Base-by-base conservation (phyloP, 2,888 invertebrate species). In the Diogma glabrata region DNA sequence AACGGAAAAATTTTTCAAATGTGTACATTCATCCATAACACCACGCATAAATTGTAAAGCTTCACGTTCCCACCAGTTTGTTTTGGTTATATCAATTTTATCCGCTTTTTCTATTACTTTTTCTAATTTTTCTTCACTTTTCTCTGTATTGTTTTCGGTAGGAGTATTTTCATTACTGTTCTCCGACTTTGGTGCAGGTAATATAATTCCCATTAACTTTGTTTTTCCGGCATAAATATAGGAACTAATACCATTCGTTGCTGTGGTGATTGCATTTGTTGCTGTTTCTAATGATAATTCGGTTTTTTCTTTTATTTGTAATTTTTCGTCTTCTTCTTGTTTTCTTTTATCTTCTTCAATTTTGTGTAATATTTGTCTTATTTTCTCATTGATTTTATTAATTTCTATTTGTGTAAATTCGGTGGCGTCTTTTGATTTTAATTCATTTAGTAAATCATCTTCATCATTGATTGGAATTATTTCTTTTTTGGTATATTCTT, bases 1-100 rank as follows among this genome's bases (percentile, higher is more conserved):
- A 14, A 82, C 74, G 3, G 91, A 85, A 64, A 94, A 99, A 70
- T 96, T 94, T 57, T 83, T 88, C 36, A 99, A 73, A 72, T 96
- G 95, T 1, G 97, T 99, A 66, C 94, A 97, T 68, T 97, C 95
- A 64, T 99, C 97, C 97, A 99, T 97, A 58, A 97, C 83, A 0
- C 95, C 94, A 47, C 89, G 75, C 96, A 97, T 96, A 64, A 97
- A 95, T 71, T 89, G 87, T 51, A 90, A 60, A 0, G 90, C 87
- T 68, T 91, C 88, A 59, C 79, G 77, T 65, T 85, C 82, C 57
- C 82, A 76, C 77, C 79, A 81, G 58, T 84, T 83, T 51, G 77
- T 78, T 63, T 78, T 77, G 50, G 69, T 72, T 60, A 76, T 76
- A 59, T 78, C 75, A 64, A 77, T 76, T 56, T 63, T 65, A 9